phyloP scores from a whole-genome alignment of 2,113 vertebrate genomes.

The Turnix velox region DNA sequence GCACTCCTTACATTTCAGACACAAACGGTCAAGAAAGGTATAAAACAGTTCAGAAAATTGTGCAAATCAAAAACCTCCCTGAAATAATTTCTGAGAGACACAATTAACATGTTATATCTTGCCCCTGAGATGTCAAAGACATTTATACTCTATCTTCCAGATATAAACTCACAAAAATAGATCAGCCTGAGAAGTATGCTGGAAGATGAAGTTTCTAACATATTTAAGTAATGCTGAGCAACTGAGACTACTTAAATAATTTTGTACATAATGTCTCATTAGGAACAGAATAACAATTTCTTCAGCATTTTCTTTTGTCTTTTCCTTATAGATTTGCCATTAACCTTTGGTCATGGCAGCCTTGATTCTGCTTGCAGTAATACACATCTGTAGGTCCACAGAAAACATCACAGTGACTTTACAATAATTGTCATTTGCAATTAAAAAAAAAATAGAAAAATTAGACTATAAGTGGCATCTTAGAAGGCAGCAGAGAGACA shows the following conservation, averaged over 20 bases:
- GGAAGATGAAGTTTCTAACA: background rate
- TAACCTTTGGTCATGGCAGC: background rate
- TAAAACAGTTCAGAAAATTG: background rate
- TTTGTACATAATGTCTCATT: background rate
- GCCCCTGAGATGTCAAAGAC: background rate
- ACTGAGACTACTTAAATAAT: background rate
- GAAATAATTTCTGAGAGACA: background rate
- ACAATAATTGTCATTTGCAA: background rate
- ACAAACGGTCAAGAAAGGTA: background rate
- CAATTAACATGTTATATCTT: rapidly evolving
- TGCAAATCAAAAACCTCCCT: background rate
- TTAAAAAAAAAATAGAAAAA: background rate
- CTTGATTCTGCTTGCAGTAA: background rate
- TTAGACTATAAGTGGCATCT: background rate
- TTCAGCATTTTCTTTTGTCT: background rate
- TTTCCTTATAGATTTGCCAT: background rate
- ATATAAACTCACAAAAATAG: background rate
- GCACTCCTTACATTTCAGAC: background rate
- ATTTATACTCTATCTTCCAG: background rate
- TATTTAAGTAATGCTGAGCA: background rate
- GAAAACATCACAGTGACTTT: background rate
- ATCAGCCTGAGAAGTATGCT: background rate
- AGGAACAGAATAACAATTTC: background rate
- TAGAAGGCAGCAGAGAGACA: background rate
- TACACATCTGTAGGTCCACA: background rate